Base-by-base conservation (phyloP, 2,797 vertebrate genomes). In the Liparis tanakae region DNA sequence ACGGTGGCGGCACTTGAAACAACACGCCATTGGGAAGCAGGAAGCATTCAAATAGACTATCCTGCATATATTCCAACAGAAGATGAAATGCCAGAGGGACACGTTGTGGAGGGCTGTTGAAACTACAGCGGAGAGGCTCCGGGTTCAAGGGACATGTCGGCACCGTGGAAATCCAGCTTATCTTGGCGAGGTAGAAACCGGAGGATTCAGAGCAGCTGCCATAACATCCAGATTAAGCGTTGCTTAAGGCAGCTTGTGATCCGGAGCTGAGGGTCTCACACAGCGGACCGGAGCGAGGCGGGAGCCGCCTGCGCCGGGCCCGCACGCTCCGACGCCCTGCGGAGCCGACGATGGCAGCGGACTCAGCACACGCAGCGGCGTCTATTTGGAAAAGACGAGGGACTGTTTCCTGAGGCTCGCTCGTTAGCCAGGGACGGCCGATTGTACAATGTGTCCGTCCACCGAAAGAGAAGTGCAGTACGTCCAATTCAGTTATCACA, bases 1-100 rank as follows among this genome's bases (percentile, higher is more conserved):
- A 79, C 80, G 84, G 66, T 75, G 85, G 74, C 13, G 80, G 62
- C 87, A 91, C 79, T 91, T 93, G 81, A 94, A 92, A 87, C 94
- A 95, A 81, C 93, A 94, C 80, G 92, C 93, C 94, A 95, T 95
- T 81, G 72, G 76, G 64, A 83, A 54, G 39, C 65, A 80, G 50
- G 65, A 50, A 81, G 50, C 87, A 83, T 86, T 72, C 72, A 76
- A 78, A 73, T 61, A 41, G 66, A 75, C 71, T 55, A 3, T 72
- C 61, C 76, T 37, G n/a, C 79, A 50, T 64, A 18, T 78, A 67
- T 74, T 61, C 72, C 60, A 63, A 67, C 39, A 72, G 46, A 78
- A 81, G 78, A 81, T 0, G n/a, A 81, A 79, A 81, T 0, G n/a
- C 50, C 59, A 60, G 64, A 72, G 36, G 34, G 50, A 37, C 48